Base-by-base conservation (phyloP, 2,797 vertebrate genomes). In the Amblyraja radiata region DNA sequence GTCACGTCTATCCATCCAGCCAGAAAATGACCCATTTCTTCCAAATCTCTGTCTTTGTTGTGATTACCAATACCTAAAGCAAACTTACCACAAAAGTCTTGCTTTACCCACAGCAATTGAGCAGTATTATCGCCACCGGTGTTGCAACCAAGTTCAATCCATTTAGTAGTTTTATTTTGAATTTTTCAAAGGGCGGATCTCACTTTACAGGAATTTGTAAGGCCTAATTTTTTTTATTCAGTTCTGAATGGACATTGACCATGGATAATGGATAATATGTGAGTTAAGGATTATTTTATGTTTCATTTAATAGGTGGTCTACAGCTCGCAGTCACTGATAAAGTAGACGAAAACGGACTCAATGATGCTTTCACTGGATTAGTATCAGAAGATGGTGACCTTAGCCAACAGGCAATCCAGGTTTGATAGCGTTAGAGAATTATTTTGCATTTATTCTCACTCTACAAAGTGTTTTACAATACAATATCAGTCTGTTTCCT, bases 341-440 rank as follows among this genome's bases (percentile, higher is more conserved):
- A 92, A 25, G 93, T 94, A 90, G 93, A 94, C 79, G 94, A 95
- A 90, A 96, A 95, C 46, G 94, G 93, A 68, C 93, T 97, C 93
- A 93, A 95, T 36, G 95, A 96, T 94, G 95, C 94, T 21, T 96
- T 97, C 94, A 93, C 93, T 73, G 95, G 95, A 94, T 94, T 97
- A 93, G 95, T 94, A 58, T 94, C 95, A 1, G 93, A 94, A 93
- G 94, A 94, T 18, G 95, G 95, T 94, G 94, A 96, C 93, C 25
- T 94, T 79, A 95, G 93, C 73, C 94, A 94, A 80, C 95, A 96
- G 63, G 93, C 93, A 80, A 78, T 96, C 93, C 96, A 96, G 96
- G 96, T 97, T 81, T 95, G 95, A 84, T 73, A 93, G 71, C 21
- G 2, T 71, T 83, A 23, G 36, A 71, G 0, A 73, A 9, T 71